Percentiles rank a stretch among this genome's conserved stretches.
These are phyloP conservation scores for Sanderia malayensis DNA, from an alignment of 30 jellyfish, hydroid and myxozoan genomes.

Conservation along the genomic window DNA sequence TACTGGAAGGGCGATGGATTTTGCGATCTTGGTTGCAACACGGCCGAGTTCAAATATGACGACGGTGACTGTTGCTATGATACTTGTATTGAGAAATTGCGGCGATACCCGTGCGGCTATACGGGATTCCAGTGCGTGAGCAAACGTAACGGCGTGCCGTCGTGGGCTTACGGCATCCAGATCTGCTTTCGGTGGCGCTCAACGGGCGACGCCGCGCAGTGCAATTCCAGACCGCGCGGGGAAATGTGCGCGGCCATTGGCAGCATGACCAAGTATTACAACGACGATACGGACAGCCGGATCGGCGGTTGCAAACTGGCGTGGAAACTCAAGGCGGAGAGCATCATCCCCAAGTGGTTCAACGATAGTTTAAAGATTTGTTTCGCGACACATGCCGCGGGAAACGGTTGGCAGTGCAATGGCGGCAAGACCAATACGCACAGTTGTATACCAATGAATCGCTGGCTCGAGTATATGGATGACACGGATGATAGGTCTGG, in stretches of 20 bases:
- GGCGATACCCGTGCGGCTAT: constrained; percentile 69
- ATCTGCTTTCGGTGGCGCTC: constrained; percentile 59
- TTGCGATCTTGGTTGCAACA: constrained; percentile 70
- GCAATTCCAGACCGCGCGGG: constrained; percentile 39
- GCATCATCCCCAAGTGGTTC: constrained; percentile 50
- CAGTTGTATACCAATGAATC: constrained; percentile 24
- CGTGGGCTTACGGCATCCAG: constrained; percentile 37
- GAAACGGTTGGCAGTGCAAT: constrained; percentile 43
- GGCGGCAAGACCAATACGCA: constrained; percentile 21
- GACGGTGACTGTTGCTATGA: constrained; percentile 69
- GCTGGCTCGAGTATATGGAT: constrained; percentile 42
- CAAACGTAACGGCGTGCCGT: constrained; percentile 7
- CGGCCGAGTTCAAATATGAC: constrained; percentile 35
- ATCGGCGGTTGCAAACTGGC: constrained; percentile 67
- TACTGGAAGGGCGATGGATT: constrained; percentile 66
- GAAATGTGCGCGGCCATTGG: constrained; percentile 66
- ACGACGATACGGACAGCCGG: constrained; percentile 58
- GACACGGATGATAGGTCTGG: constrained; percentile 68
- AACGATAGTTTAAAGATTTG: constrained; percentile 36
- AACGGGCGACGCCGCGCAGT: constrained; percentile 46
- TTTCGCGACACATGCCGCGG: constrained; percentile 18
- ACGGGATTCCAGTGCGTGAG: constrained; percentile 61
- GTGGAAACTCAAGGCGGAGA: constrained; percentile 53
- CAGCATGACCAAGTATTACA: constrained; percentile 61
- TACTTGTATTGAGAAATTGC: constrained; percentile 26